Base-by-base conservation (phyloP, 2,797 vertebrate genomes). In the Emys orbicularis region DNA sequence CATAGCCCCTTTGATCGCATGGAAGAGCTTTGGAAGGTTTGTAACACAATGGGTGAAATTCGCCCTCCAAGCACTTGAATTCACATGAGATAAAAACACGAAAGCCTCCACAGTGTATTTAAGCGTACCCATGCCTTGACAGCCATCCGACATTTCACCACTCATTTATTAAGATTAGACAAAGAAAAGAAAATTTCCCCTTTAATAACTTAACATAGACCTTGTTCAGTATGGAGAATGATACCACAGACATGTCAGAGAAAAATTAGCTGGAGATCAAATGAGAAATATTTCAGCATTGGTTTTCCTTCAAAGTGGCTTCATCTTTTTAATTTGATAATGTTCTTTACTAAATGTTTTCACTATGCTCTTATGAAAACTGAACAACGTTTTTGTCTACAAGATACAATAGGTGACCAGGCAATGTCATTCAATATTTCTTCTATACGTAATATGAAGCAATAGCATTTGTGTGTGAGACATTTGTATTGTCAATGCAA, bases 381-480 rank as follows among this genome's bases (percentile, higher is more conserved):
- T 79, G 87, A 27, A 44, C 2, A 82, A 31, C 27, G 37, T 89
- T 90, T 85, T 84, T 79, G 29, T 72, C 79, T 90, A 79, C 5
- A 53, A 91, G 90, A 91, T 65, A 59, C 6, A 81, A 54, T 7
- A 82, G 0, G 2, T 50, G 72, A 41, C 93, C 95, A 89, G 83
- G 74, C 89, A 96, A 87, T 91, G 92, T 34, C 72, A 92, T 79
- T 81, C 47, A 88, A 59, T 53, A 53, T 90, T 95, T 94, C 52
- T 83, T 89, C 86, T 44, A 59, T 13, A 96, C 50, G 82, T 53
- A 92, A 80, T 56, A 77, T n/a, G 54, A 96, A 96, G 92, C 59
- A 96, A 89, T 52, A 95, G 19, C 76, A 87, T 94, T 96, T 96
- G 84, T 95, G 41, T 90, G 83, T 12, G 59, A 93, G 86, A 95